A percentile compares a stretch with the other conserved stretches of the same genome.
These are phyloP conservation scores for Aphelenchoides fujianensis DNA, from an alignment of 1,140 invertebrate species.

Conservation along the genomic window DNA sequence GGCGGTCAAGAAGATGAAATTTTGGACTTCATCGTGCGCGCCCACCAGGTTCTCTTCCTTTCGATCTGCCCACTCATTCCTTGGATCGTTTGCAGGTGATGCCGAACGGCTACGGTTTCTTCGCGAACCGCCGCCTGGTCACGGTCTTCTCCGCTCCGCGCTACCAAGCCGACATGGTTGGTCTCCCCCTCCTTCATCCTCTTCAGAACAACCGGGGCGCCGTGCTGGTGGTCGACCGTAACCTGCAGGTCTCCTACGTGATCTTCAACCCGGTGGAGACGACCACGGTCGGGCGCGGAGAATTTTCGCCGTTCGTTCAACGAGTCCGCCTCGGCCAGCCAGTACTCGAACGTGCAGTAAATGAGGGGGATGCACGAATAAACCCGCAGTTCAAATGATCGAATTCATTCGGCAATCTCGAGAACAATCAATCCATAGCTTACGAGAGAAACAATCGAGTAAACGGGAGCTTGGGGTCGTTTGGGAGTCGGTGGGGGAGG, in stretches of 20 bases:
- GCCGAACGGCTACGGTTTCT: conserved; percentile 36
- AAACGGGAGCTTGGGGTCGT: no score
- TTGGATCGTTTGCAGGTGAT: conserved; percentile 22
- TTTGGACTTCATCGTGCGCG: conserved; percentile 39
- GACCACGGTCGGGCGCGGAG: background rate
- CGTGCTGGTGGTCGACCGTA: background rate
- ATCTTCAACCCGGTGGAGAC: conserved; percentile 5
- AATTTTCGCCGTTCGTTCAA: conserved; percentile 2
- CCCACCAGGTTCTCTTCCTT: conserved; percentile 62
- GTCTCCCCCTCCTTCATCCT: background rate
- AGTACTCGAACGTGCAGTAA: background rate
- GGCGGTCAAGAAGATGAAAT: conserved; percentile 6
- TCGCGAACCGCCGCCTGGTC: conserved; percentile 28
- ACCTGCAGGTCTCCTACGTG: background rate
- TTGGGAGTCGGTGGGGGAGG: no score
- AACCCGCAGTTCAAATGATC: no score
- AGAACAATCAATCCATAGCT: no score
- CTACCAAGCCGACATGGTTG: conserved; percentile 28
- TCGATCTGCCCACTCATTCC: background rate
- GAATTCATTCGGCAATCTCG: no score
- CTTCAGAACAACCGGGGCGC: conserved; percentile 1
- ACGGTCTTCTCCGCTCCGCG: conserved; percentile 45
- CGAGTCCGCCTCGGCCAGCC: background rate
- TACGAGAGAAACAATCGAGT: no score
- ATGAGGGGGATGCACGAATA: no score